Evolutionary conservation across 2,888 invertebrate species (phyloP).

Genomic region (Pheosia tremula): DNA sequence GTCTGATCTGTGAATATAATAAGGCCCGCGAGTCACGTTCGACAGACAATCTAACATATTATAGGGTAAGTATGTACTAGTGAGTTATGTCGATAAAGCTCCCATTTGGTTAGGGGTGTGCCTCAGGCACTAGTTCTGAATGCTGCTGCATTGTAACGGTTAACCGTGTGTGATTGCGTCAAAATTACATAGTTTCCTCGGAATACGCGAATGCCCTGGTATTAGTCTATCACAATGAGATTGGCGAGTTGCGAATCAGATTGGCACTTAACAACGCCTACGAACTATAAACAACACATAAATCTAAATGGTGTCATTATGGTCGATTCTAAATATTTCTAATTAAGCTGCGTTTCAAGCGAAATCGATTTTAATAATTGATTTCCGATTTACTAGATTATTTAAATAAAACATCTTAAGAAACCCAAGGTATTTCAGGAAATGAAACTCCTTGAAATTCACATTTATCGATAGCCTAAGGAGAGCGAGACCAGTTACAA

Average conservation of each 20-base stretch:
- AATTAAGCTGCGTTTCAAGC: not conserved
- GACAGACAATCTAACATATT: conserved; percentile 55
- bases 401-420: too few relatives aligned
- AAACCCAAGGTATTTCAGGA: not conserved
- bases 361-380: conserved; percentile 3
- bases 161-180: conserved; percentile 59
- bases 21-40: conserved; percentile 71
- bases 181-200: conserved; percentile 54
- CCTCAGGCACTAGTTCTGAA: conserved; percentile 52
- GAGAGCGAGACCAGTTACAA: conserved; percentile 19
- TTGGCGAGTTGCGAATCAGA: conserved; percentile 38
- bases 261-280: conserved; percentile 28
- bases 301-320: conserved; percentile 28
- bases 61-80: conserved; percentile 38
- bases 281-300: conserved; percentile 25
- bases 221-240: conserved; percentile 50
- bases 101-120: conserved; percentile 58
- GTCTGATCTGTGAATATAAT: conserved; percentile 82
- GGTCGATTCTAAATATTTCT: conserved; percentile 16
- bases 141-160: conserved; percentile 59
- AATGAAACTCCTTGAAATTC: not conserved
- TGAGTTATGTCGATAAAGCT: conserved; percentile 54
- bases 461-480: not conserved
- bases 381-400: not conserved
- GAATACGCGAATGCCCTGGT: conserved; percentile 46